Base-by-base conservation (phyloP, 2,113 vertebrate genomes). In the Oxyruncus cristatus region DNA sequence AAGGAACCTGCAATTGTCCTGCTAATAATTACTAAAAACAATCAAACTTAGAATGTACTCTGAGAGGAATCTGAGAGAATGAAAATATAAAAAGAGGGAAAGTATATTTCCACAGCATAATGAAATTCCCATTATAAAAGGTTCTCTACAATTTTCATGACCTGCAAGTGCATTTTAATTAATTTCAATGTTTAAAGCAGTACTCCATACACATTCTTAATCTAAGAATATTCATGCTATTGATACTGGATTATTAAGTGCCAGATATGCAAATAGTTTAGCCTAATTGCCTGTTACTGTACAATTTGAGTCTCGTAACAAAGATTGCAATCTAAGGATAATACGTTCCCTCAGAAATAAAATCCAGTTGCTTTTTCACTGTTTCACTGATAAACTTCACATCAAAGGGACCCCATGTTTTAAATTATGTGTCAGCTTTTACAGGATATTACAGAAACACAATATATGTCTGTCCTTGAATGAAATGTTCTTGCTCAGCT, bases 391-490 rank as follows among this genome's bases (percentile, higher is more conserved):
- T 22, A 81, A 92, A 84, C 56, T 88, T 81, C 49, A 5, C 41
- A 88, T 65, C 72, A 87, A 90, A 92, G 56, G 33, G 32, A 68
- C n/a, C 8, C n/a, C 20, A 41, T 46, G 76, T 75, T 85, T 92
- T 67, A 88, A 96, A 94, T 94, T 58, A 89, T 15, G 7, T 84
- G 42, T 49, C 79, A 94, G 80, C 68, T 92, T 87, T 90, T 87
- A 89, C 63, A 87, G 63, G 87, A 83, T 66, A 83, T 62, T 92
- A 74, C 35, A 44, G 35, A n/a, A 95, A 85, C 35, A 73, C 58
- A 93, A 65, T 85, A 55, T 76, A 77, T 42, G 89, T 58, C 90
- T 95, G 92, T 79, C 76, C 85, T 96, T 95, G 90, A 44, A 97
- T 87, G 27, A 94, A 94, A 94, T 50, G 94, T 94, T 94, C 75